These are phyloP conservation scores for Drosophila anomelani DNA, from an alignment of 2,888 invertebrate genomes.

Conservation along the genomic window DNA sequence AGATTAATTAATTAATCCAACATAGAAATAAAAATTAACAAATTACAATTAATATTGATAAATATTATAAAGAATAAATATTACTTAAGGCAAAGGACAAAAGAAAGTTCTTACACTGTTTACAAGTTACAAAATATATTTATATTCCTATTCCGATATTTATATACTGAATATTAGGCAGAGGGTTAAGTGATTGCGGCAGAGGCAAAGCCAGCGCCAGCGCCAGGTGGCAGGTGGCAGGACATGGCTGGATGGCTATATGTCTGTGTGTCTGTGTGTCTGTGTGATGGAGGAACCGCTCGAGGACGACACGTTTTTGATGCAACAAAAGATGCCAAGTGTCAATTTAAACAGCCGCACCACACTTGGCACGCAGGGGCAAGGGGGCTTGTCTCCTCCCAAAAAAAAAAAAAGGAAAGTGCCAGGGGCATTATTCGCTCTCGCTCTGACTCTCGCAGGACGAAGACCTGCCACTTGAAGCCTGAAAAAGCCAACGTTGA, in stretches of 20 bases:
- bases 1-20: background rate
- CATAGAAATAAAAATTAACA: background rate
- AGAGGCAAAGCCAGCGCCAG: constrained; percentile 15
- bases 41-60: background rate
- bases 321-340: constrained; percentile 80
- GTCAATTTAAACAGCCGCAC: constrained; percentile 78
- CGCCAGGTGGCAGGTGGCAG: constrained; percentile 15
- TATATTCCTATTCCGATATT: background rate
- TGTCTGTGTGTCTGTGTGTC: constrained; percentile 19
- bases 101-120: too few species aligned
- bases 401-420: constrained; percentile 39
- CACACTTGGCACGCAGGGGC: constrained; percentile 45
- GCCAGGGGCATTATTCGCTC: constrained; percentile 41
- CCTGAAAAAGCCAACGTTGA: constrained; percentile 79
- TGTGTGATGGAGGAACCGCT: constrained; percentile 25
- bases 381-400: constrained; percentile 11
- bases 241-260: constrained; percentile 14
- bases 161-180: constrained; percentile 1
- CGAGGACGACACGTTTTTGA: constrained; percentile 66
- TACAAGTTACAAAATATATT: background rate
- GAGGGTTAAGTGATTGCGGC: constrained; percentile 30
- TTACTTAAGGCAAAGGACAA: too few species aligned
- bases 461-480: constrained; percentile 68
- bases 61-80: too few species aligned
- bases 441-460: constrained; percentile 32